phyloP scores from a whole-genome alignment of 2,888 invertebrate genomes.

The Volucella bombylans region DNA sequence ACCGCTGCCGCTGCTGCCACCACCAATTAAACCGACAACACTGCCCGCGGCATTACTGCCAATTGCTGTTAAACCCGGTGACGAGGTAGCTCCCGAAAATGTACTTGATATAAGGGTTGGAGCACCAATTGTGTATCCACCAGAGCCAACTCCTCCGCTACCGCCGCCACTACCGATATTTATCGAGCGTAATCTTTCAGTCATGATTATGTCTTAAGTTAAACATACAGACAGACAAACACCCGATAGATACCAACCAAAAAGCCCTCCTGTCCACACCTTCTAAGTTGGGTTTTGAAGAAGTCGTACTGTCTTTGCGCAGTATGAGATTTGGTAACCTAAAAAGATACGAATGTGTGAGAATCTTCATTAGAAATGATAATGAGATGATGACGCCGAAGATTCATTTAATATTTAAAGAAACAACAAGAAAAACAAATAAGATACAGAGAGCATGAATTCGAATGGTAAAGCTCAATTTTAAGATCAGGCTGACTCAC shows the following conservation, averaged over 20 bases:
- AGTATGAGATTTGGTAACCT: slow-evolving; percentile 19
- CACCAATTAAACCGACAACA: slow-evolving; percentile 58
- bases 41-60: slow-evolving; percentile 48
- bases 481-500: slow-evolving; percentile 34
- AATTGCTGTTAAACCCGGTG: slow-evolving; percentile 64
- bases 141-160: slow-evolving; percentile 42
- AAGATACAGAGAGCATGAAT: background rate
- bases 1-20: slow-evolving; percentile 53
- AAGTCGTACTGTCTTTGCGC: slow-evolving; percentile 7
- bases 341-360: slow-evolving; percentile 34
- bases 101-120: slow-evolving; percentile 78
- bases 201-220: slow-evolving; percentile 54
- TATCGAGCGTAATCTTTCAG: slow-evolving; percentile 70
- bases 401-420: slow-evolving; percentile 2
- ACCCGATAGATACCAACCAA: slow-evolving; percentile 41
- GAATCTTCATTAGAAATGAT: slow-evolving; percentile 31
- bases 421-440: background rate
- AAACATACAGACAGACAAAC: slow-evolving; percentile 60
- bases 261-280: slow-evolving; percentile 21
- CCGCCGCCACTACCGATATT: slow-evolving; percentile 68
- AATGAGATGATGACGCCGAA: slow-evolving; percentile 1
- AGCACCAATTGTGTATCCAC: slow-evolving; percentile 76
- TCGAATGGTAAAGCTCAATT: background rate
- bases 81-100: slow-evolving; percentile 75
- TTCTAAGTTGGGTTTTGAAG: slow-evolving; percentile 26